A percentile compares a stretch with the other conserved stretches of the same genome.
phyloP scores from a whole-genome alignment of 1,140 invertebrate species.

The Pectinophora gossypiella region DNA sequence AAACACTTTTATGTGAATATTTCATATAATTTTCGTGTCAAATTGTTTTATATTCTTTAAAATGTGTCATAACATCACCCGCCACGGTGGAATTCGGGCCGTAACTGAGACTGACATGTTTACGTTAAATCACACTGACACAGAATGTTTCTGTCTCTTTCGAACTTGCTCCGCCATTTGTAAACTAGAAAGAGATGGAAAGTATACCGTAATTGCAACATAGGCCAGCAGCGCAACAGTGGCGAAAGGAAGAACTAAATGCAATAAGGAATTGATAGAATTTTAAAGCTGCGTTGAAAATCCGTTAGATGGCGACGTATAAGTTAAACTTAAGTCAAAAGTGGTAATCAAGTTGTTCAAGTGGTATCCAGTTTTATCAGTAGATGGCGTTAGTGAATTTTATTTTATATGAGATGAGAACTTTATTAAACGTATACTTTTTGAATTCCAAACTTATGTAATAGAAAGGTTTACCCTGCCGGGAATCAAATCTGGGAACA shows the following conservation, averaged over 20 bases:
- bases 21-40: slow-evolving; percentile 4
- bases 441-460: no score
- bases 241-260: slow-evolving; percentile 1
- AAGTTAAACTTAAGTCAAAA: no score
- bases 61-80: slow-evolving; percentile 7
- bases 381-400: slow-evolving; percentile 16
- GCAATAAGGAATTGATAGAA: no score
- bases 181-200: slow-evolving; percentile 9
- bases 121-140: slow-evolving; percentile 33
- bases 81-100: slow-evolving; percentile 20
- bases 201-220: slow-evolving; percentile 14
- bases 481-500: no score
- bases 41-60: slow-evolving; percentile 1
- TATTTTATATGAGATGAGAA: no score
- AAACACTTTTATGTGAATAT: neutral
- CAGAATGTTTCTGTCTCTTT: slow-evolving; percentile 21
- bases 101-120: slow-evolving; percentile 33
- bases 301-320: no score
- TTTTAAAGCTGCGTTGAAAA: no score
- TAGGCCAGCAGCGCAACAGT: slow-evolving; percentile 10
- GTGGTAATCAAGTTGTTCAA: no score
- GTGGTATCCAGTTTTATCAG: no score
- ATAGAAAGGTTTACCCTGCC: no score
- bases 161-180: neutral
- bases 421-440: no score